Evolutionary conservation across 1,140 invertebrate species (phyloP).

Genomic region (Pteromalus puparum): DNA sequence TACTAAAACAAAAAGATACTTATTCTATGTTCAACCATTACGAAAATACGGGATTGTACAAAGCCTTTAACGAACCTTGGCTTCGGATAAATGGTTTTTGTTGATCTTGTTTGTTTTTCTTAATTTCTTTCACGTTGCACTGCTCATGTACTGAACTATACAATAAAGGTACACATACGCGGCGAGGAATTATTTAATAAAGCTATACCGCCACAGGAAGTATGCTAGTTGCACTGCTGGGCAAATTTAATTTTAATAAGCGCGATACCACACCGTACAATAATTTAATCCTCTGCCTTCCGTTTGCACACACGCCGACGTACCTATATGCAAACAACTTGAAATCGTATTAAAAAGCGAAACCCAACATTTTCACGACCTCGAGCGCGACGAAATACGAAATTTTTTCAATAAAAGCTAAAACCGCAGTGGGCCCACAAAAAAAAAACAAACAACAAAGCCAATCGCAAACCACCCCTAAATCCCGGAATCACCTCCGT

Average conservation of each 20-base stretch:
- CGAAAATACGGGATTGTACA: no score
- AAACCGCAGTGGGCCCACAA: background rate
- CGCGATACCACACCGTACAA: background rate
- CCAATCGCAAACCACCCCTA: background rate
- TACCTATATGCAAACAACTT: no score
- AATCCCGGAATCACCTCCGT: background rate
- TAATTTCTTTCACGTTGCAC: no score
- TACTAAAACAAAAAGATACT: no score
- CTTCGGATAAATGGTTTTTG: no score
- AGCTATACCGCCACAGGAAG: background rate
- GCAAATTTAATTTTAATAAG: slow-evolving; percentile 9
- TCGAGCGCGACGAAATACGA: background rate
- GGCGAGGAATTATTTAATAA: background rate
- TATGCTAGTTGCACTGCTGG: background rate
- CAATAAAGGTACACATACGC: background rate
- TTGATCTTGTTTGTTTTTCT: no score
- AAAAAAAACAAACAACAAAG: background rate
- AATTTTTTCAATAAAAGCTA: background rate
- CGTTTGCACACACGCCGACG: background rate
- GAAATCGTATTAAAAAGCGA: background rate
- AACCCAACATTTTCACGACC: background rate
- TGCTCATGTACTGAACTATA: background rate
- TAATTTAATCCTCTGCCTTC: background rate
- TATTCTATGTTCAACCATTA: no score
- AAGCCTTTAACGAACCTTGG: no score